Base-by-base conservation (phyloP, 2,888 invertebrate species). In the Phortica magna region DNA sequence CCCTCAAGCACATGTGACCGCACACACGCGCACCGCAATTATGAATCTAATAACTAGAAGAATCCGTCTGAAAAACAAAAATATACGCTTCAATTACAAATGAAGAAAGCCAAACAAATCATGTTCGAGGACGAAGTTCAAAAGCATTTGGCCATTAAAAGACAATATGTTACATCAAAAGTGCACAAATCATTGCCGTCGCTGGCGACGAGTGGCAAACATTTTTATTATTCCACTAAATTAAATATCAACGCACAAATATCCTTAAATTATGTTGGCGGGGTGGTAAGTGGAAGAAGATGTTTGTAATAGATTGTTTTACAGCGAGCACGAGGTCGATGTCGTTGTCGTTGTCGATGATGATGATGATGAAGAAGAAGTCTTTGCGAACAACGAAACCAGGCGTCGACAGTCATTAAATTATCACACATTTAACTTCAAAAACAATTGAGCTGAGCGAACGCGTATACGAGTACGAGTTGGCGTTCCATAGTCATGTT, bases 341-440 rank as follows among this genome's bases (percentile, higher is more conserved):
- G n/a, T n/a, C n/a, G n/a, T n/a, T n/a, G n/a, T n/a, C n/a, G n/a
- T n/a, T n/a, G n/a, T n/a, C n/a, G n/a, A n/a, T n/a, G n/a, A n/a
- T n/a, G n/a, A n/a, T 82, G 61, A 78, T 72, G 31, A 64, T 41
- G 22, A 48, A 53, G 64, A 39, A 12, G 64, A 74, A 19, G 59
- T 48, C 9, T 67, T 67, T 53, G 78, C 80, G 78, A 81, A 79
- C 78, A 31, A n/a, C 81, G 77, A 79, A 81, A 80, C 78, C 83
- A 85, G 87, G 87, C 88, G 89, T 87, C 88, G 87, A 86, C 89
- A 90, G 89, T 90, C 90, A 90, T 90, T 90, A 90, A 90, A 90
- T 90, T 90, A 90, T 90, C 90, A 90, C 90, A 90, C 90, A 90
- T 90, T 90, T 89, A 89, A 89, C 90, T 87, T 90, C 89, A 90